Base-by-base conservation (phyloP, 2,113 vertebrate species). In the Melanerpes aurifrons region DNA sequence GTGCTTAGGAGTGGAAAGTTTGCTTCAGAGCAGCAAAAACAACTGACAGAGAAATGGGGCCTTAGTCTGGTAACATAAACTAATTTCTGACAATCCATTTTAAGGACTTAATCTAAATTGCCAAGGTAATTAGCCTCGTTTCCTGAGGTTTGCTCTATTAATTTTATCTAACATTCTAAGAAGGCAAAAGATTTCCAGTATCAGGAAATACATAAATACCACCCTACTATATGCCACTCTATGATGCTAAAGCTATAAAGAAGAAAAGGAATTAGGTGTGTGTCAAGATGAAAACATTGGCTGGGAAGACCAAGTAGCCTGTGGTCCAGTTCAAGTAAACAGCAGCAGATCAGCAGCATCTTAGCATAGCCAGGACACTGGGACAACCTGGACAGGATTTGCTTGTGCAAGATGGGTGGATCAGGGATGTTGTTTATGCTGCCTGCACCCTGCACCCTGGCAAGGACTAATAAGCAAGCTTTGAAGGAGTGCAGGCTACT, bases 71-170 rank as follows among this genome's bases (percentile, higher is more conserved):
- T 69, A 85, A 86, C 45, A 91, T 71, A 69, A 75, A 93, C 43
- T 79, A 4, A 90, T 92, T 96, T 94, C 85, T 96, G 87, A 74
- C 79, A 90, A 94, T 80, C 73, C 64, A 64, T 89, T 94, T 96
- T 73, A 70, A 82, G 64, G 71, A 82, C 54, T 82, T 92, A 79
- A 90, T 84, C 56, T 87, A 93, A 82, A 84, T 64, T 88, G 53
- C 61, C 45, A 62, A 74, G 53, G 61, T 86, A 92, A 96, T 95
- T 86, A 95, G 35, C 48, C n/a, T 76, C 79, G 26, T 86, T 94
- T 89, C 75, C 50, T 59, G 57, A 93, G 10, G 45, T 72, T 80
- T 78, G 28, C 58, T 31, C 59, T 88, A 79, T 82, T 91, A 86
- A 85, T 48, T 89, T 90, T 81, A 70, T 69, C 80, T 75, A 28